A percentile compares a stretch with the other conserved stretches of the same genome.
These are phyloP conservation scores for Halisarca cf. caerulea DNA, from an alignment of 37 sponge, comb jelly and placozoan genomes.

Conservation along the genomic window DNA sequence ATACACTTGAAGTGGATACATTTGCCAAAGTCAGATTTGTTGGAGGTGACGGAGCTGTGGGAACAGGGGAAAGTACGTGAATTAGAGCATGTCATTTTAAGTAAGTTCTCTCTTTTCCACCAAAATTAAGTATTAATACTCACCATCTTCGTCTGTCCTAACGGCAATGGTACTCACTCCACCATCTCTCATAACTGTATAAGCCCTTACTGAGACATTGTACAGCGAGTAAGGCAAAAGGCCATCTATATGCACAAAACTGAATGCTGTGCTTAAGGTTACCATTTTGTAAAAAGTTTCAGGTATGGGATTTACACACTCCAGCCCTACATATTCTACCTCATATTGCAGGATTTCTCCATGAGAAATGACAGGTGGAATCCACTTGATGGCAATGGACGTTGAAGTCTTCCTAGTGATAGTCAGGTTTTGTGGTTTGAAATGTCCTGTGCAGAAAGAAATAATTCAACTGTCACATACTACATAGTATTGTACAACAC, in stretches of 20 bases:
- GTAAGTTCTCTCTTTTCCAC: too few species aligned
- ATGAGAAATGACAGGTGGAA: background rate
- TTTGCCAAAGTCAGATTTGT: too few species aligned
- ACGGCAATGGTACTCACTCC: background rate
- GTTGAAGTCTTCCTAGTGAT: background rate
- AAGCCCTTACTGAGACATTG: background rate
- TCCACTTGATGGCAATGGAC: background rate
- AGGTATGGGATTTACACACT: background rate
- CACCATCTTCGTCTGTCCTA: slow-evolving; percentile 18
- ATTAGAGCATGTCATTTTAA: too few species aligned
- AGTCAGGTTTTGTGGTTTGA: background rate
- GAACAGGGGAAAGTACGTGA: too few species aligned
- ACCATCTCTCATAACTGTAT: background rate
- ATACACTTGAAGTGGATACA: too few species aligned
- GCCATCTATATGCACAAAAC: background rate
- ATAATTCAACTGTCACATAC: background rate
- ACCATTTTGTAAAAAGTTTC: background rate
- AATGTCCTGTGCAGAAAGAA: background rate
- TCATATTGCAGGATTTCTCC: background rate
- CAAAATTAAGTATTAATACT: too few species aligned
- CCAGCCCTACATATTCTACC: background rate
- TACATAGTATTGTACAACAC: too few species aligned
- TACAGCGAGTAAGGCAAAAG: background rate
- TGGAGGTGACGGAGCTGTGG: too few species aligned
- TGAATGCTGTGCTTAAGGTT: background rate